phyloP scores from a whole-genome alignment of 2,797 vertebrate genomes.

The Acanthurus lineatus region DNA sequence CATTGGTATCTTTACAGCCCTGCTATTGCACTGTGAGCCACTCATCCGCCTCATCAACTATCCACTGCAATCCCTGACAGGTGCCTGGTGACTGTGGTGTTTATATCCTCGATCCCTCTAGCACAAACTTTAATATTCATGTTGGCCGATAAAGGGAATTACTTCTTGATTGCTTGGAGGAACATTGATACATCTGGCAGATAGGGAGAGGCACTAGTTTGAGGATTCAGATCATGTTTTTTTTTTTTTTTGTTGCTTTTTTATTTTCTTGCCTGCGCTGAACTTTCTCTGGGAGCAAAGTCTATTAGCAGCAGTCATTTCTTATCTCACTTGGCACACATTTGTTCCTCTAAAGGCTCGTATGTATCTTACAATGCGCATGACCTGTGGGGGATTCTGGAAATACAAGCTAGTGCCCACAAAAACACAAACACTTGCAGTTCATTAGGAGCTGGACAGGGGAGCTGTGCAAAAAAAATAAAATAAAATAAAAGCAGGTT shows the following conservation, averaged over 20 bases:
- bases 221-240: slow-evolving; percentile 73
- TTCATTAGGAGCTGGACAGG: slow-evolving; percentile 18
- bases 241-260: slow-evolving; percentile 44
- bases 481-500: slow-evolving; percentile 6
- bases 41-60: slow-evolving; percentile 63
- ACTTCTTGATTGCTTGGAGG: slow-evolving; percentile 83
- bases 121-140: slow-evolving; percentile 83
- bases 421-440: slow-evolving; percentile 40
- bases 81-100: slow-evolving; percentile 67
- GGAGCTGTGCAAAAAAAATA: slow-evolving; percentile 7
- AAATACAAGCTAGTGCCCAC: slow-evolving; percentile 46
- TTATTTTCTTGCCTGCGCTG: slow-evolving; percentile 56
- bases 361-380: slow-evolving; percentile 66
- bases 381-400: slow-evolving; percentile 53
- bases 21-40: slow-evolving; percentile 46
- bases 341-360: slow-evolving; percentile 71
- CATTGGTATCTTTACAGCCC: slow-evolving; percentile 60
- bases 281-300: slow-evolving; percentile 73
- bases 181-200: slow-evolving; percentile 82
- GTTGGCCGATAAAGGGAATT: slow-evolving; percentile 81
- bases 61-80: slow-evolving; percentile 69
- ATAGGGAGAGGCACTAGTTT: slow-evolving; percentile 73
- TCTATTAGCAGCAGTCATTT: slow-evolving; percentile 71
- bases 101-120: slow-evolving; percentile 71
- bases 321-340: slow-evolving; percentile 77